A percentile compares a stretch with the other conserved stretches of the same genome.
Evolutionary conservation across 2,888 invertebrate species (phyloP).

Genomic region (Blastobasis lacticolella): DNA sequence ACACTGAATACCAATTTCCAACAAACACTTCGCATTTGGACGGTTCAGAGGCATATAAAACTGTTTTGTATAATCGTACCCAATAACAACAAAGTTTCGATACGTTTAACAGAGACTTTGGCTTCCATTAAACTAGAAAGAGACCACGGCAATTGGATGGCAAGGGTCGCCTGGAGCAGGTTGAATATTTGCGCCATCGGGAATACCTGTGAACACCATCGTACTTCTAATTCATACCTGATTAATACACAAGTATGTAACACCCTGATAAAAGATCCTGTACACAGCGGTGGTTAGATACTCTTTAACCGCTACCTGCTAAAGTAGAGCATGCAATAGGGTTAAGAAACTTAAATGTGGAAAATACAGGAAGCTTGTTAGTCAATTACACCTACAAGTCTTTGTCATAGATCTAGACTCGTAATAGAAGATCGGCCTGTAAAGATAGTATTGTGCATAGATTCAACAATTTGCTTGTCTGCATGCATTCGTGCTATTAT

Average conservation of each 20-base stretch:
- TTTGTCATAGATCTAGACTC: slow-evolving; percentile 33
- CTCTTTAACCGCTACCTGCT: too few species aligned
- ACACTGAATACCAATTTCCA: too few species aligned
- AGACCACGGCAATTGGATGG: slow-evolving; percentile 69
- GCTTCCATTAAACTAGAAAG: slow-evolving; percentile 74
- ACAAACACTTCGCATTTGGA: slow-evolving; percentile 4
- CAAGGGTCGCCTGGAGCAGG: slow-evolving; percentile 77
- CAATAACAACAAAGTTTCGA: slow-evolving; percentile 70
- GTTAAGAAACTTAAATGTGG: neutral
- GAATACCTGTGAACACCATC: slow-evolving; percentile 73
- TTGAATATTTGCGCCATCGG: slow-evolving; percentile 85
- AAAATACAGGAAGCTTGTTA: neutral
- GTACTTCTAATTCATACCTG: neutral
- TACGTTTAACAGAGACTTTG: slow-evolving; percentile 70
- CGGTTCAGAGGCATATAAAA: slow-evolving; percentile 19
- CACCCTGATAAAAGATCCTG: too few species aligned
- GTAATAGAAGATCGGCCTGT: slow-evolving; percentile 14
- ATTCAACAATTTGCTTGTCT: too few species aligned
- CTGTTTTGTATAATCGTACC: slow-evolving; percentile 63
- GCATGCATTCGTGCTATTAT: too few species aligned
- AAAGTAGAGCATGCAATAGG: neutral
- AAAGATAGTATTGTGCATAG: neutral
- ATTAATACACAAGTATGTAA: too few species aligned
- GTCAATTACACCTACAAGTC: slow-evolving; percentile 22
- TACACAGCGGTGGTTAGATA: too few species aligned